phyloP scores from a whole-genome alignment of 2,113 vertebrate genomes.

The Emydura subglobosa region DNA sequence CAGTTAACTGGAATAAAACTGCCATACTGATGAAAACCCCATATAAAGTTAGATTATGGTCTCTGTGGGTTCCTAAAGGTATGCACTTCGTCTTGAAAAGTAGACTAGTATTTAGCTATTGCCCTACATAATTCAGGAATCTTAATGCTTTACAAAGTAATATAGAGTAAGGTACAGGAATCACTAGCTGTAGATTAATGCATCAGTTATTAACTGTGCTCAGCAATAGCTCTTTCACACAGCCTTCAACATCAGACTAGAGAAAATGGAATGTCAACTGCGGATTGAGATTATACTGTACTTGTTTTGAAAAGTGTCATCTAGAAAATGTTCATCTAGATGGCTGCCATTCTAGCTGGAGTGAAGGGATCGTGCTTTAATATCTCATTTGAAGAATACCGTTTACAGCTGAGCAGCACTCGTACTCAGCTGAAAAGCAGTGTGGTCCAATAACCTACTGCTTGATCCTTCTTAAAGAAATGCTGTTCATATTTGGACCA shows the following conservation, averaged over 20 bases:
- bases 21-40: not conserved
- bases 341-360: constrained; percentile 13
- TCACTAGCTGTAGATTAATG: constrained; percentile 52
- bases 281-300: constrained; percentile 11
- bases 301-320: constrained; percentile 46
- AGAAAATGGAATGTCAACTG: constrained; percentile 43
- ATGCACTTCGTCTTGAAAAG: not conserved
- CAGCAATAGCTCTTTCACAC: constrained; percentile 73
- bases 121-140: not conserved
- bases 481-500: constrained; percentile 43
- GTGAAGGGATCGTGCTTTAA: constrained; percentile 8
- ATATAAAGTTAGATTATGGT: not conserved
- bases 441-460: constrained; percentile 47
- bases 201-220: constrained; percentile 61
- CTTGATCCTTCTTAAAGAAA: constrained; percentile 23
- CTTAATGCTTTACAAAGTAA: constrained; percentile 38
- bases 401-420: constrained; percentile 62
- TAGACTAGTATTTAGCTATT: not conserved
- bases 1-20: constrained; percentile 9
- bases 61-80: not conserved
- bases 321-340: not conserved
- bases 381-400: constrained; percentile 29
- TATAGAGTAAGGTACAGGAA: constrained; percentile 58
- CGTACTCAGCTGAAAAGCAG: constrained; percentile 54
- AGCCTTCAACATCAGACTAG: constrained; percentile 69